phyloP scores from a whole-genome alignment of 2,888 invertebrate genomes.

The Drosophila melanosoma region DNA sequence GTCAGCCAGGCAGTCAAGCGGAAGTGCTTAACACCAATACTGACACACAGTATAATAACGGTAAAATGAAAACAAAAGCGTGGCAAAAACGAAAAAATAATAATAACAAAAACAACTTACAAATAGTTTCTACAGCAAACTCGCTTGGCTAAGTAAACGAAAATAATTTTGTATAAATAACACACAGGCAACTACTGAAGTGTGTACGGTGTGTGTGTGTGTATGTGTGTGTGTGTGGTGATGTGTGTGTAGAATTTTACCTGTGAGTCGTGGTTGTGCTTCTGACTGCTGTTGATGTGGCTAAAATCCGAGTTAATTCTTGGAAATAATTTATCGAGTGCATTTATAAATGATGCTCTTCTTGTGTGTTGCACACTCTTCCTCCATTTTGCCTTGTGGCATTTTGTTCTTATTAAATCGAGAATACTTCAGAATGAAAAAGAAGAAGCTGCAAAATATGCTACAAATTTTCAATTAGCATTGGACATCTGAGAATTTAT shows the following conservation, averaged over 20 bases:
- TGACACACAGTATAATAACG: conserved; percentile 32
- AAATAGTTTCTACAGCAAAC: conserved; percentile 37
- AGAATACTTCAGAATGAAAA: neutral
- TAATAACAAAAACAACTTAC: conserved; percentile 14
- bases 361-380: conserved; percentile 11
- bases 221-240: neutral
- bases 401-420: neutral
- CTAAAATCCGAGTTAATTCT: conserved; percentile 71
- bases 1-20: conserved; percentile 70
- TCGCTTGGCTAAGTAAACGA: conserved; percentile 57
- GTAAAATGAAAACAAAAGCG: conserved; percentile 47
- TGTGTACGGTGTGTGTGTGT: conserved; percentile 4
- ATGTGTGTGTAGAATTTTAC: conserved; percentile 1
- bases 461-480: conserved; percentile 54
- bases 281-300: conserved; percentile 63
- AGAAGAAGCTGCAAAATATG: conserved; percentile 7
- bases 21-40: conserved; percentile 76
- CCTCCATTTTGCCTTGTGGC: conserved; percentile 6
- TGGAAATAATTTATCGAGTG: conserved; percentile 76
- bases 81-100: conserved; percentile 11
- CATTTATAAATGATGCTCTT: conserved; percentile 75
- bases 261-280: conserved; percentile 14
- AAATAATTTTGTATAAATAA: conserved; percentile 65
- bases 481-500: conserved; percentile 31
- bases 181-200: conserved; percentile 13